These are phyloP conservation scores for Huso huso DNA, from an alignment of 2,797 vertebrate genomes.

Conservation along the genomic window DNA sequence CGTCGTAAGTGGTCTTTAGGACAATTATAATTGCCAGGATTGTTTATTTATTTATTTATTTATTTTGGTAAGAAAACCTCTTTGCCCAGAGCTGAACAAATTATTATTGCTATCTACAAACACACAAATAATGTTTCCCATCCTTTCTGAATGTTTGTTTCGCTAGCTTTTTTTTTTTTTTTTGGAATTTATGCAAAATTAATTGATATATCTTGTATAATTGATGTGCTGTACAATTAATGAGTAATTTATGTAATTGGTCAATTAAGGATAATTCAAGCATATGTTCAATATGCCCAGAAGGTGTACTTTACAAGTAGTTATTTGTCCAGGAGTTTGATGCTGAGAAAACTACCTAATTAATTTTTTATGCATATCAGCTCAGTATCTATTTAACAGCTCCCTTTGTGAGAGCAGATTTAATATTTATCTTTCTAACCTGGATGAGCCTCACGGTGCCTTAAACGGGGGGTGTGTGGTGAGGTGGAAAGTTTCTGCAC, in stretches of 20 bases:
- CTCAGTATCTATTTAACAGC: constrained; percentile 98
- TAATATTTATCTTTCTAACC: constrained; percentile 99
- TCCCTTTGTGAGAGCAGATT: constrained; percentile 99
- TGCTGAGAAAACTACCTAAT: constrained; percentile 93
- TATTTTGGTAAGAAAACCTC: constrained; percentile 66
- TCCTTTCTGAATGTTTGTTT: constrained; percentile 69
- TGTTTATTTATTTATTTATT: constrained; percentile 71
- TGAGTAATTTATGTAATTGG: constrained; percentile 99
- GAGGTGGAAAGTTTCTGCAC: constrained; percentile 8
- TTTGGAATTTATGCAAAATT: constrained; percentile 99
- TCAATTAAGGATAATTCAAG: constrained; percentile 99
- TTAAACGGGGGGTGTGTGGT: constrained; percentile 37
- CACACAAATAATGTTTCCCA: constrained; percentile 89
- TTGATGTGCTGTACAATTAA: constrained; percentile 99
- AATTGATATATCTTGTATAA: constrained; percentile 99
- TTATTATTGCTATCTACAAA: constrained; percentile 97
- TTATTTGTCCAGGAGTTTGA: constrained; percentile 99
- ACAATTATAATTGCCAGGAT: constrained; percentile 86
- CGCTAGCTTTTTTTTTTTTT: constrained; percentile 72
- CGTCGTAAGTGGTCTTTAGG: constrained; percentile 96
- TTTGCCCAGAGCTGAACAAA: constrained; percentile 97
- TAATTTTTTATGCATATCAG: constrained; percentile 99
- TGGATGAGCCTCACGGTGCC: constrained; percentile 75
- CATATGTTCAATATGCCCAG: constrained; percentile 99
- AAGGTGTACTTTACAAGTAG: constrained; percentile 99